phyloP scores from a whole-genome alignment of 2,113 vertebrate genomes.

The Cheirogaleus medius region DNA sequence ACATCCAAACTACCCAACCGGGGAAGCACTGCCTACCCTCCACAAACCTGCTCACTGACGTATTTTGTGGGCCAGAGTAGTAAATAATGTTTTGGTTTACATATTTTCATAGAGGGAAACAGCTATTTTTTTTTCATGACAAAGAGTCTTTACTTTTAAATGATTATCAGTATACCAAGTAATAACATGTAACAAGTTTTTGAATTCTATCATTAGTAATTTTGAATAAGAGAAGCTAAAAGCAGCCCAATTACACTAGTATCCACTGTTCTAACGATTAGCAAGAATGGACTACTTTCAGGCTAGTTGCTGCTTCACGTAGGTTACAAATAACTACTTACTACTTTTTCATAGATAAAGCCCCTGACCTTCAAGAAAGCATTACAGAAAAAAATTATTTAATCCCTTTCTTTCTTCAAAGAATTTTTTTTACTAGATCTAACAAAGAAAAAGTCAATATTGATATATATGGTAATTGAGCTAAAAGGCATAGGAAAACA shows the following conservation, averaged over 20 bases:
- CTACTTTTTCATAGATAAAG: conserved; percentile 77
- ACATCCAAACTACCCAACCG: background rate
- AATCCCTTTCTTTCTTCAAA: conserved; percentile 73
- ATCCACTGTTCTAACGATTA: background rate
- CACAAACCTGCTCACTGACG: background rate
- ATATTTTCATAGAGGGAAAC: background rate
- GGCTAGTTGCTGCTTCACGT: conserved; percentile 43
- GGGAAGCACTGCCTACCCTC: background rate
- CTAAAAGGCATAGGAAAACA: conserved; percentile 38
- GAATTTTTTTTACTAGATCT: conserved; percentile 46
- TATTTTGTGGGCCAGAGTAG: background rate
- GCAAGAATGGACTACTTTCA: conserved; percentile 25
- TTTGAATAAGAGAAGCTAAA: conserved; percentile 56
- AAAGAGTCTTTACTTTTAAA: conserved; percentile 70
- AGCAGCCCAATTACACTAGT: conserved; percentile 27
- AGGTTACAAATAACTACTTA: conserved; percentile 61
- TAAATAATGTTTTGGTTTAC: background rate
- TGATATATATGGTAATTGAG: background rate
- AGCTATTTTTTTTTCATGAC: no score
- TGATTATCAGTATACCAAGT: conserved; percentile 49
- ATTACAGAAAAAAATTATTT: conserved; percentile 53
- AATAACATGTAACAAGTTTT: conserved; percentile 76
- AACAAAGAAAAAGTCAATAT: conserved; percentile 32
- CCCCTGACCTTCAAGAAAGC: conserved; percentile 77
- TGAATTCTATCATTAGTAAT: conserved; percentile 65